These are phyloP conservation scores for Octonoba sinensis DNA, from an alignment of 2,888 invertebrate species.

Conservation along the genomic window DNA sequence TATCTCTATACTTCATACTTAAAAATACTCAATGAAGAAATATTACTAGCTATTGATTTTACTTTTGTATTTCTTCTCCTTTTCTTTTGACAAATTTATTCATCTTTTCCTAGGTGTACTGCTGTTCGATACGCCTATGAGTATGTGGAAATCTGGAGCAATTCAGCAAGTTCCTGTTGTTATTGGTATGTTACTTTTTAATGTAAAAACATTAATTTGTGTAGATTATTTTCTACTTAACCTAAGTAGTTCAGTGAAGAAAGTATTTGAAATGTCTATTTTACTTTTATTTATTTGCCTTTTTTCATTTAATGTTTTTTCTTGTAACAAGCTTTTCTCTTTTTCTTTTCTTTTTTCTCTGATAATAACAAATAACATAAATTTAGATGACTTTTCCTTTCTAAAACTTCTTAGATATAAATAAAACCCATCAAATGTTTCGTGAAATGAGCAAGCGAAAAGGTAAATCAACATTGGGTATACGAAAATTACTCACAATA, in stretches of 20 bases:
- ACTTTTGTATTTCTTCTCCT: background rate
- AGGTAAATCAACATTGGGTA: too few species aligned
- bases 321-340: too few species aligned
- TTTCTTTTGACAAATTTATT: background rate
- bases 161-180: constrained; percentile 65
- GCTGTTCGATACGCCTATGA: constrained; percentile 44
- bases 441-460: too few species aligned
- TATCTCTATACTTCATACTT: background rate
- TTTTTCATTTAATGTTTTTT: too few species aligned
- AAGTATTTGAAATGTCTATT: too few species aligned
- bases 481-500: too few species aligned
- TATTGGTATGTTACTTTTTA: constrained; percentile 52
- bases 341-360: too few species aligned
- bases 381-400: too few species aligned
- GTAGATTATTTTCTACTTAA: background rate
- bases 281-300: too few species aligned
- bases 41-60: background rate
- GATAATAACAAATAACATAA: too few species aligned
- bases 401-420: too few species aligned
- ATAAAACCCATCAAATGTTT: too few species aligned
- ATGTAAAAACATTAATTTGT: background rate
- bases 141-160: constrained; percentile 49
- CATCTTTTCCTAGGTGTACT: constrained; percentile 41
- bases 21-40: background rate
- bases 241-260: background rate